Percentiles rank a stretch among this genome's conserved stretches.
Conservation (phyloP, 2,797 vertebrate genomes). For the Valencia hispanica region DNA sequence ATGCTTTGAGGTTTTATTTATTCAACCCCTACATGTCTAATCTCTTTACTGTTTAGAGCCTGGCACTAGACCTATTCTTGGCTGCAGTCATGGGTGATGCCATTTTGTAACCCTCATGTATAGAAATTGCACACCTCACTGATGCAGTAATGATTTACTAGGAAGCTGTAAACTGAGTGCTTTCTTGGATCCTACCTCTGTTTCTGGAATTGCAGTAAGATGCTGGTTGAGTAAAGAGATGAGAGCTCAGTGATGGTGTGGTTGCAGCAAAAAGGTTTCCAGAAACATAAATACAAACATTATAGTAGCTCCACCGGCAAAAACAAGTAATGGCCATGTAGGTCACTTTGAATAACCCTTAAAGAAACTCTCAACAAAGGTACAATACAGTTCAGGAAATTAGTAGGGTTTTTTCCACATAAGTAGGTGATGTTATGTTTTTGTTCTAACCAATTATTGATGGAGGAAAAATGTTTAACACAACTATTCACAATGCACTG, state of each 20-base stretch:
- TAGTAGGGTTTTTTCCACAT: neutral
- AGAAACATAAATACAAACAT: constrained; percentile 26
- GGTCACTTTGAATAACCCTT: constrained; percentile 13
- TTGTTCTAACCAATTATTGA: too few relatives aligned
- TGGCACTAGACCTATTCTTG: constrained; percentile 62
- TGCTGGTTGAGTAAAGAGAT: constrained; percentile 20
- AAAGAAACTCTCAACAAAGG: neutral
- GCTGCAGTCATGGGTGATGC: constrained; percentile 52
- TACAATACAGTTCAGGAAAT: constrained; percentile 1
- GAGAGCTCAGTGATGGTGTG: constrained; percentile 6
- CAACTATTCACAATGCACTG: too few relatives aligned
- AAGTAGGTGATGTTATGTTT: neutral
- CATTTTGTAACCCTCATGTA: constrained; percentile 65
- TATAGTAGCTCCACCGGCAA: constrained; percentile 17
- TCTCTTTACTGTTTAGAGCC: constrained; percentile 74
- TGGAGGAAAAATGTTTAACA: too few relatives aligned
- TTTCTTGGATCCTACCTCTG: constrained; percentile 22
- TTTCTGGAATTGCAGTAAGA: constrained; percentile 48
- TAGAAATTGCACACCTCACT: constrained; percentile 46
- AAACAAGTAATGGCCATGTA: constrained; percentile 14
- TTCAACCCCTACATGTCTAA: constrained; percentile 58
- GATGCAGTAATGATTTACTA: constrained; percentile 59
- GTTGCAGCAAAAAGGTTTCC: constrained; percentile 11
- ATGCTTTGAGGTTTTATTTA: constrained; percentile 70
- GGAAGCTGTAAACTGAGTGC: constrained; percentile 36